Base-by-base conservation (phyloP, 2,113 vertebrate species). In the Oreochromis tanganicae region DNA sequence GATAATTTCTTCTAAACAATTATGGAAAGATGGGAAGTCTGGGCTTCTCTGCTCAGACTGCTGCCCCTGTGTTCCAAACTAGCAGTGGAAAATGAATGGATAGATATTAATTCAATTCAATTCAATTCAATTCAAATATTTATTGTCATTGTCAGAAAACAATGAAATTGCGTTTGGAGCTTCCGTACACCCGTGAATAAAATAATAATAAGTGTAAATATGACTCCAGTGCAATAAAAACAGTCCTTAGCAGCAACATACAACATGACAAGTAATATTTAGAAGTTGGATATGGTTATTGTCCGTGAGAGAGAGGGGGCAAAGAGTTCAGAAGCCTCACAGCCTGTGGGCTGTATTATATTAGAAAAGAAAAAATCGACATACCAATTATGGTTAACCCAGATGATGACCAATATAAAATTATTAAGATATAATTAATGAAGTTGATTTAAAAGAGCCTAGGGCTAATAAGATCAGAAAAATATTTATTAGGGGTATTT, bases 41-140 rank as follows among this genome's bases (percentile, higher is more conserved):
- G 17, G 32, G 61, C 61, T 66, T 66, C 19, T 38, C 61, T 66
- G 61, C 61, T 66, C 61, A 66, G 61, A 66, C 61, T 21, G 32
- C 10, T n/a, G 61, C 61, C 4, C 61, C 61, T 0, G 59, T 36
- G 32, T 7, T 66, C 56, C 17, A 38, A 66, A 66, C 61, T 17
- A 21, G 63, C 19, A 0, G 36, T 24, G 11, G 36, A 9, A 68
- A 68, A 41, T 68, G 0, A 68, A 5, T 38, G 61, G 61, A 66
- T 66, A n/a, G 17, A 21, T 66, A 41, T 68, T 43, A n/a, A n/a
- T n/a, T n/a, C n/a, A n/a, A n/a, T n/a, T n/a, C n/a, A 24, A 24
- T 24, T 24, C 24, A 24, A 24, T 24, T 24, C 24, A 24, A 24
- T 24, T 24, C 24, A 24, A 24, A 24, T 24, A 24, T 24, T 24